phyloP scores from a whole-genome alignment of 2,888 invertebrate species.

The Heliconius ethilla region DNA sequence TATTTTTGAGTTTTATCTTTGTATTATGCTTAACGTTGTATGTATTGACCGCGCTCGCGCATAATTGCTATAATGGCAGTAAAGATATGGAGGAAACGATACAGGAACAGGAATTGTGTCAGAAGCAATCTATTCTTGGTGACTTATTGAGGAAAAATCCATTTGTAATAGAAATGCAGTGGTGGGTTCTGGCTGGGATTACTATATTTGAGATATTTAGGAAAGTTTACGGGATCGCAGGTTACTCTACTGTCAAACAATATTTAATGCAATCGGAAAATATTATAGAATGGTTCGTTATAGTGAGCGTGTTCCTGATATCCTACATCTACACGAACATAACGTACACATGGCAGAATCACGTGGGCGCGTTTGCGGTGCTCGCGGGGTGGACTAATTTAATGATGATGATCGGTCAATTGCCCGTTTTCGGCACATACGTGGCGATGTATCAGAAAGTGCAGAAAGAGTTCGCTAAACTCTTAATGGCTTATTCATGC shows the following conservation, averaged over 20 bases:
- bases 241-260: slow-evolving; percentile 90
- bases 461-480: slow-evolving; percentile 92
- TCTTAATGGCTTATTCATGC: slow-evolving; percentile 93
- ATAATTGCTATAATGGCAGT: slow-evolving; percentile 92
- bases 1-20: slow-evolving; percentile 90
- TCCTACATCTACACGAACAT: slow-evolving; percentile 90
- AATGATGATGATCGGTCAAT: slow-evolving; percentile 95
- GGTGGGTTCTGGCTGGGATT: slow-evolving; percentile 90
- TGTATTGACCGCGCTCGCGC: slow-evolving; percentile 90
- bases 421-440: slow-evolving; percentile 93
- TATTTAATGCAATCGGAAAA: slow-evolving; percentile 93
- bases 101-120: slow-evolving; percentile 88
- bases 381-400: slow-evolving; percentile 93
- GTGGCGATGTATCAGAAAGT: slow-evolving; percentile 95
- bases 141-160: slow-evolving; percentile 89
- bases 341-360: slow-evolving; percentile 91
- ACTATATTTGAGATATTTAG: slow-evolving; percentile 90
- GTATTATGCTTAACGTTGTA: slow-evolving; percentile 91
- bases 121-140: slow-evolving; percentile 89
- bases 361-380: slow-evolving; percentile 92
- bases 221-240: slow-evolving; percentile 90
- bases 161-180: slow-evolving; percentile 89
- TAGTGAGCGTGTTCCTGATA: slow-evolving; percentile 90
- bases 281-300: slow-evolving; percentile 93
- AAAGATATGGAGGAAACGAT: slow-evolving; percentile 88